A percentile compares a stretch with the other conserved stretches of the same genome.
phyloP scores from a whole-genome alignment of 2,888 invertebrate species.

The Parasteatoda lunata region DNA sequence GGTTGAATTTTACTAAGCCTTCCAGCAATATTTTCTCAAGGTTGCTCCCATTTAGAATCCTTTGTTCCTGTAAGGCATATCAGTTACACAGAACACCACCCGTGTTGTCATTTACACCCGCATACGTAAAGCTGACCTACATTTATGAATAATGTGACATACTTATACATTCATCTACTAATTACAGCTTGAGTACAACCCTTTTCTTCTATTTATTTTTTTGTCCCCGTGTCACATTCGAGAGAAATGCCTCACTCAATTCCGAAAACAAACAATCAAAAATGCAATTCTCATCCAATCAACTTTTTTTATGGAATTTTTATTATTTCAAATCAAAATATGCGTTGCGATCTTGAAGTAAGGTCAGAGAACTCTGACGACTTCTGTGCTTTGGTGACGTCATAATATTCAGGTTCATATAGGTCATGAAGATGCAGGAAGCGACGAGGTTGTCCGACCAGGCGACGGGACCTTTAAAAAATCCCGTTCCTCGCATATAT shows the following conservation, averaged over 20 bases:
- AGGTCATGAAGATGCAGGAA: conserved; percentile 64
- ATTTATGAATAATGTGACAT: conserved; percentile 47
- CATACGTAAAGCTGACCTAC: conserved; percentile 36
- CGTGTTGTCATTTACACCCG: conserved; percentile 19
- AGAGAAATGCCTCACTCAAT: too few species aligned
- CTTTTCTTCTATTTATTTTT: too few species aligned
- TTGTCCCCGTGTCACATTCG: too few species aligned
- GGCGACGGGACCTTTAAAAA: conserved; percentile 50
- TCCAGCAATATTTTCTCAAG: too few species aligned
- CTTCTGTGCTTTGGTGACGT: conserved; percentile 50
- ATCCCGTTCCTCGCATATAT: conserved; percentile 50
- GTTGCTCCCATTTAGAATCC: too few species aligned
- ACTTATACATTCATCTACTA: conserved; percentile 9
- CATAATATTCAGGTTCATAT: conserved; percentile 55
- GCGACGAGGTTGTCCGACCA: conserved; percentile 52
- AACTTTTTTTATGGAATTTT: not conserved
- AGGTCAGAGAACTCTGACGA: conserved; percentile 65
- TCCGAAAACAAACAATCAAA: not conserved
- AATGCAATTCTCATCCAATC: not conserved
- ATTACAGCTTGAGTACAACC: too few species aligned
- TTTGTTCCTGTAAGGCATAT: too few species aligned
- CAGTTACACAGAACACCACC: too few species aligned
- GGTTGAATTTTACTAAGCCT: too few species aligned
- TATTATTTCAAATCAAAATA: conserved; percentile 36
- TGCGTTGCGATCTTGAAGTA: conserved; percentile 35